phyloP scores from a whole-genome alignment of 2,113 vertebrate genomes.

The Podilymbus podiceps region DNA sequence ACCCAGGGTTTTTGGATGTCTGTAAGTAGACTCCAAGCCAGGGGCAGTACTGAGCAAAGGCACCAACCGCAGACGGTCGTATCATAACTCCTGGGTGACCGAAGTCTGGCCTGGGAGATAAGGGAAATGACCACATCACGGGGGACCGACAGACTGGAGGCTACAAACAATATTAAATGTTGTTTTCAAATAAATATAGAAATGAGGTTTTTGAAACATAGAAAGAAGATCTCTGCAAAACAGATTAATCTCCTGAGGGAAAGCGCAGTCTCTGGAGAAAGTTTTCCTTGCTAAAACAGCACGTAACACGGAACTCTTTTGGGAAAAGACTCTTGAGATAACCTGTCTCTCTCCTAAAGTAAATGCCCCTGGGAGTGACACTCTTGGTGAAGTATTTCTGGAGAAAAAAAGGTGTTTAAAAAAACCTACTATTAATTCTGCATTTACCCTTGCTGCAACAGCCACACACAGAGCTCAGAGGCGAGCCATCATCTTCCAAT shows the following conservation, averaged over 20 bases:
- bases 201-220: neutral
- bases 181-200: neutral
- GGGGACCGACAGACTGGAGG: neutral
- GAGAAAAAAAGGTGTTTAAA: neutral
- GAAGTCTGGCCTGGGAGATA: neutral
- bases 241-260: neutral
- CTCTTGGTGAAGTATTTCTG: neutral
- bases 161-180: neutral
- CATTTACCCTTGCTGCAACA: slow-evolving; percentile 3
- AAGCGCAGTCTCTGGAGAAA: neutral
- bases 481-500: neutral
- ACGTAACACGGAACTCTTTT: neutral
- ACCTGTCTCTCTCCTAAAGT: neutral
- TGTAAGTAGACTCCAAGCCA: neutral
- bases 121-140: neutral
- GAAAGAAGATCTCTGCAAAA: neutral
- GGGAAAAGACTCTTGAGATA: neutral
- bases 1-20: neutral
- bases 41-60: neutral
- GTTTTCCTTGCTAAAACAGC: neutral
- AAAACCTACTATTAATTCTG: neutral
- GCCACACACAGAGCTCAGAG: neutral
- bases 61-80: neutral
- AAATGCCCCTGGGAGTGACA: neutral
- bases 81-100: neutral